Percentiles rank a stretch among this genome's conserved stretches.
phyloP scores from a whole-genome alignment of 2,888 invertebrate species.

The Archips xylosteana region DNA sequence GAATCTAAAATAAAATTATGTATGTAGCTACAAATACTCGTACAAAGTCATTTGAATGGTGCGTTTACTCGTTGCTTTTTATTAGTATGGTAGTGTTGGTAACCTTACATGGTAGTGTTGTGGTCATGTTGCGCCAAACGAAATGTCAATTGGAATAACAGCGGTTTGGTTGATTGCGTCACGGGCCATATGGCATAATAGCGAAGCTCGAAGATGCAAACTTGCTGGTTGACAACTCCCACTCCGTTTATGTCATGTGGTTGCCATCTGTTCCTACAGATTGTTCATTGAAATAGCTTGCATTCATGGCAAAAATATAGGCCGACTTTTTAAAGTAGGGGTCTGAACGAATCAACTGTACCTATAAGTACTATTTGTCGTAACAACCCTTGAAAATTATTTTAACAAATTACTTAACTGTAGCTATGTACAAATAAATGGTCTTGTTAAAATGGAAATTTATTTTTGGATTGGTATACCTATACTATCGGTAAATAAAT shows the following conservation, averaged over 20 bases:
- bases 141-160: constrained; percentile 51
- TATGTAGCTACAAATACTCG: no score
- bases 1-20: no score
- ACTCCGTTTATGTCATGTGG: constrained; percentile 7
- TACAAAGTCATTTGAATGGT: no score
- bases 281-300: not conserved
- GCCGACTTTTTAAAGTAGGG: not conserved
- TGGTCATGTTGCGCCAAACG: constrained; percentile 39
- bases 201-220: constrained; percentile 35
- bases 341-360: not conserved
- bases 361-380: not conserved
- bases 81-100: not conserved
- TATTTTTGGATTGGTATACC: no score
- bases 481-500: no score
- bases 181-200: constrained; percentile 55
- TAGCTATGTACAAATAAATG: no score
- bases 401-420: no score
- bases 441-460: no score
- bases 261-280: not conserved
- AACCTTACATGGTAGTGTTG: not conserved
- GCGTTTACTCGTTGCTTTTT: no score
- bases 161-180: constrained; percentile 58
- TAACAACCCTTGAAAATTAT: no score
- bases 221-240: constrained; percentile 42
- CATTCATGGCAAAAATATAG: not conserved